Evolutionary conservation across 2,113 vertebrate genomes (phyloP).

Genomic region (Sinocyclocheilus maitianheensis): DNA sequence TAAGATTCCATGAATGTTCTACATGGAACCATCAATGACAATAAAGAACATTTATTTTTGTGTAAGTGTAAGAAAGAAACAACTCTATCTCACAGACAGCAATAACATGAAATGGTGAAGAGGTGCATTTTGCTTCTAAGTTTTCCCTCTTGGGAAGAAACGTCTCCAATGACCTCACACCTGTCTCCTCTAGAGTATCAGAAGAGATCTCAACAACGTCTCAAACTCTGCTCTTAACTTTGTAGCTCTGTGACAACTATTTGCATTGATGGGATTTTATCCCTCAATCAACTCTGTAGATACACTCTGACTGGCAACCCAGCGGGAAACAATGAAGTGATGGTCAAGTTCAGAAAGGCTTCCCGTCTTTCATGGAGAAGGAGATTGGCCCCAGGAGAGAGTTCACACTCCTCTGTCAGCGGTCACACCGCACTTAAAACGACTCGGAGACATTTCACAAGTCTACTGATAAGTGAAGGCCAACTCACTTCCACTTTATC

Average conservation of each 20-base stretch:
- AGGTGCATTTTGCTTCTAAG: background rate
- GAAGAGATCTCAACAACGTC: background rate
- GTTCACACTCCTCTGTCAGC: constrained; percentile 62
- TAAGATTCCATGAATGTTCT: background rate
- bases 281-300: background rate
- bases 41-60: background rate
- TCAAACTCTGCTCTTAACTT: background rate
- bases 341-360: background rate
- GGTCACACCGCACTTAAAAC: constrained; percentile 57
- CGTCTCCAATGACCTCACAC: background rate
- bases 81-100: background rate
- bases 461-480: constrained; percentile 56
- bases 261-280: background rate
- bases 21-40: background rate
- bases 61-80: background rate
- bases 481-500: background rate
- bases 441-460: constrained; percentile 69
- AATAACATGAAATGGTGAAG: background rate
- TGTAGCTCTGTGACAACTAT: background rate
- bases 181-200: background rate
- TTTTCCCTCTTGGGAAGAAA: background rate
- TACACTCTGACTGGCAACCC: background rate
- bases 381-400: constrained; percentile 42
- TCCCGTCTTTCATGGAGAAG: constrained; percentile 49
- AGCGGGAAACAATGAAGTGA: background rate